phyloP scores from a whole-genome alignment of 2,888 invertebrate genomes.

The Lapara coniferarum region DNA sequence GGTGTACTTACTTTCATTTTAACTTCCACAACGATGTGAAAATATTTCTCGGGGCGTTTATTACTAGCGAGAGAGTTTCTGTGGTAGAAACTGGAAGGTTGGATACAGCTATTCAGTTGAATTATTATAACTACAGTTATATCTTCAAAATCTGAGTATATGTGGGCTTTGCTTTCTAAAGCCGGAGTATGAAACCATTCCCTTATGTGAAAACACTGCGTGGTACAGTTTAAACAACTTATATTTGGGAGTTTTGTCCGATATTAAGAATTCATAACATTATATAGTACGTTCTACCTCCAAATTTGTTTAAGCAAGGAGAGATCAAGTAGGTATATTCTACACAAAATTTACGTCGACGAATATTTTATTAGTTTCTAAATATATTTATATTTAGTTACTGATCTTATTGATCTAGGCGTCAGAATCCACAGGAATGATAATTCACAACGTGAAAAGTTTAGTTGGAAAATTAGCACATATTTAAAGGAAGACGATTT shows the following conservation, averaged over 20 bases:
- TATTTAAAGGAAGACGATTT: too few species aligned
- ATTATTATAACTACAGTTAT: conserved; percentile 46
- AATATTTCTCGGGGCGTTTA: conserved; percentile 79
- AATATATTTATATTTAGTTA: too few species aligned
- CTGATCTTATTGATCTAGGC: too few species aligned
- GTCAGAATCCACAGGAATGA: too few species aligned
- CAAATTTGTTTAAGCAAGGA: too few species aligned
- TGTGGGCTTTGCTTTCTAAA: conserved; percentile 28
- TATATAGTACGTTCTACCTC: background rate
- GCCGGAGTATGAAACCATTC: background rate
- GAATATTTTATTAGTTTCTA: too few species aligned
- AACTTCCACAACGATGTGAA: conserved; percentile 82
- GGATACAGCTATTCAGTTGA: conserved; percentile 49
- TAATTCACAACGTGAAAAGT: too few species aligned
- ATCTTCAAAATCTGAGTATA: conserved; percentile 35
- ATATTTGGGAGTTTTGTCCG: background rate
- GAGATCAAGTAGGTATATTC: too few species aligned
- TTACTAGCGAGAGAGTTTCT: conserved; percentile 72
- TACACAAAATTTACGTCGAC: too few species aligned
- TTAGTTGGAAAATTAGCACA: too few species aligned
- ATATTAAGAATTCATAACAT: background rate
- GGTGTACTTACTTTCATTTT: conserved; percentile 81
- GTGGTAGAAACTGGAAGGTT: conserved; percentile 50
- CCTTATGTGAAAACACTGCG: background rate
- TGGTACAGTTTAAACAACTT: background rate